Conservation (phyloP, 2,797 vertebrate genomes). For the Muscicapa comitata region DNA sequence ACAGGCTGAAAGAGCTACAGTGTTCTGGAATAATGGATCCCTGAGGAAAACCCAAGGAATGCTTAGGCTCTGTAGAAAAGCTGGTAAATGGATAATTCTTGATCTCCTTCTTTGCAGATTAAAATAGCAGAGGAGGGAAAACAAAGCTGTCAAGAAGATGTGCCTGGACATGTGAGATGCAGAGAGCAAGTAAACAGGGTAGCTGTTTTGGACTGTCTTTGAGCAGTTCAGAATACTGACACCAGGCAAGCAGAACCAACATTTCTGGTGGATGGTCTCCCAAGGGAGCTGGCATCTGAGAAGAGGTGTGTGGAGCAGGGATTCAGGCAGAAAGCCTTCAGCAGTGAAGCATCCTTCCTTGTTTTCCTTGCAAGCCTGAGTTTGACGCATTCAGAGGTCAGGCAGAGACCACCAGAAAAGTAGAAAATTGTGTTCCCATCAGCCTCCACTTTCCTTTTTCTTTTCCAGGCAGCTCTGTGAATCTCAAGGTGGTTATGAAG, state of each 20-base stretch:
- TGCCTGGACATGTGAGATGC: neutral
- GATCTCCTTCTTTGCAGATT: conserved; percentile 32
- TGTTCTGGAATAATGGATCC: conserved; percentile 26
- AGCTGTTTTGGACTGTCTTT: neutral
- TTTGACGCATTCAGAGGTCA: neutral
- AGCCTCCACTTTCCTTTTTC: neutral
- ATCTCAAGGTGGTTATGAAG: neutral
- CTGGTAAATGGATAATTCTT: conserved; percentile 9
- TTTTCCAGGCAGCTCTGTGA: neutral
- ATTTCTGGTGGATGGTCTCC: neutral
- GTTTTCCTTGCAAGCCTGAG: neutral
- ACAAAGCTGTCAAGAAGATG: neutral
- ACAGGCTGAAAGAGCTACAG: conserved; percentile 23
- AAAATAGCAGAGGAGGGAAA: neutral
- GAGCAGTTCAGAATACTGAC: neutral
- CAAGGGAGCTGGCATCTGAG: rapidly evolving
- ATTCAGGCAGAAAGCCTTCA: neutral
- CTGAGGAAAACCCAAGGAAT: neutral
- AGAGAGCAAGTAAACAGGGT: neutral
- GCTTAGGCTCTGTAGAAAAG: conserved; percentile 9
- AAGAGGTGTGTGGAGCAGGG: neutral
- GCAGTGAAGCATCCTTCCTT: neutral
- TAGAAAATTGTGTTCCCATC: neutral
- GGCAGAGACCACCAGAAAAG: neutral
- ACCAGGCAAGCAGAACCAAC: neutral